A percentile compares a stretch with the other conserved stretches of the same genome.
phyloP scores from a whole-genome alignment of 1,140 invertebrate genomes.

The Delia radicum region DNA sequence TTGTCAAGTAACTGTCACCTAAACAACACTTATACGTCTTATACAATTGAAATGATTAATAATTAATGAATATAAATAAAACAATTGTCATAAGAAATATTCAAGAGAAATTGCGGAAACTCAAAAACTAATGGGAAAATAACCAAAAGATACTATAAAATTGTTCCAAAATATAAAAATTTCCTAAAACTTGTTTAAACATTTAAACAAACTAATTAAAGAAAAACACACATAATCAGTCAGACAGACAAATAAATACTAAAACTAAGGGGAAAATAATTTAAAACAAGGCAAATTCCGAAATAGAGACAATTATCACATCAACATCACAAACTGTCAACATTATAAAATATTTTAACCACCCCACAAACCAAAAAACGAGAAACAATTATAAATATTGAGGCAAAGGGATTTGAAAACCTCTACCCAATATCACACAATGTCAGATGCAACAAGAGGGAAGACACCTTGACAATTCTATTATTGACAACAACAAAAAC shows the following conservation, averaged over 20 bases:
- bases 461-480: neutral
- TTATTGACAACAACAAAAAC: neutral
- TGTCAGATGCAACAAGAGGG: neutral
- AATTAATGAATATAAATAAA: neutral
- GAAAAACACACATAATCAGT: neutral
- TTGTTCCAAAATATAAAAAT: neutral
- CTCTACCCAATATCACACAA: neutral
- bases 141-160: neutral
- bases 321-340: neutral
- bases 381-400: neutral
- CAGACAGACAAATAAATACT: neutral
- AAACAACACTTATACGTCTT: neutral
- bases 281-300: neutral
- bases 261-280: neutral
- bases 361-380: neutral
- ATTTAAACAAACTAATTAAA: neutral
- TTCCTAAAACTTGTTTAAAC: neutral
- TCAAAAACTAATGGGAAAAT: too few species aligned
- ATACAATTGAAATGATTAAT: neutral
- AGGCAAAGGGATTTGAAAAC: neutral
- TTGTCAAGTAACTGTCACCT: too few species aligned
- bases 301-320: neutral
- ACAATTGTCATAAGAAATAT: neutral
- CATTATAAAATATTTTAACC: neutral
- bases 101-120: neutral